Base-by-base conservation (phyloP, 2,113 vertebrate genomes). In the Tragulus kanchil region DNA sequence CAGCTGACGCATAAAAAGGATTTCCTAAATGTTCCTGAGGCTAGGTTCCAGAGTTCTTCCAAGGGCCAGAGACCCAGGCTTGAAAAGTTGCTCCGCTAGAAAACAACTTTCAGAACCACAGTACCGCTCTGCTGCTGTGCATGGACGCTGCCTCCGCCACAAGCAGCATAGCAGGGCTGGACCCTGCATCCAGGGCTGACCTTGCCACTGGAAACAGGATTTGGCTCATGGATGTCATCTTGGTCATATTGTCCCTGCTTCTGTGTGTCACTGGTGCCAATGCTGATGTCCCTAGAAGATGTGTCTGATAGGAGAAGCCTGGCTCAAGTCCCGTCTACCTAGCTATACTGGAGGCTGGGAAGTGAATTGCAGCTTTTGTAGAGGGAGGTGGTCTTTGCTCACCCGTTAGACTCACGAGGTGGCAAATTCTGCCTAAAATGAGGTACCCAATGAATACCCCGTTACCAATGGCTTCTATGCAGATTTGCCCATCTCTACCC, bases 141-240 rank as follows among this genome's bases (percentile, higher is more conserved):
- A 21, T 4, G 58, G 45, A 58, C 17, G 1, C 19, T 78, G 21
- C 56, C 31, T 2, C 52, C 0, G 0, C 45, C 7, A 9, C 28
- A 69, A 17, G 1, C 14, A 31, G 23, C 26, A 19, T 6, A 8
- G 62, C 58, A 17, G 58, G 62, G 14, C 58, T 12, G 15, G 45
- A 8, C 5, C 61, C 48, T n/a, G 62, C 48, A 23, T 10, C 45
- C 3, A 52, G 65, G 54, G 15, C 48, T 26, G 36, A 78, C 1
- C 14, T 11, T 56, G 15, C 26, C 36, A 13, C 9, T 67, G 52
- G 75, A 52, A 84, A 62, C 25, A 8, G 8, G 52, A 10, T 6
- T 71, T 15, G 2, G 36, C 21, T 56, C 59, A 6, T 0, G 12
- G 54, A 48, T 1, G 0, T 56, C 19, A 0, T 45, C 25, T 31